Conservation (phyloP, 2,888 invertebrate species). For the Patella caerulea region DNA sequence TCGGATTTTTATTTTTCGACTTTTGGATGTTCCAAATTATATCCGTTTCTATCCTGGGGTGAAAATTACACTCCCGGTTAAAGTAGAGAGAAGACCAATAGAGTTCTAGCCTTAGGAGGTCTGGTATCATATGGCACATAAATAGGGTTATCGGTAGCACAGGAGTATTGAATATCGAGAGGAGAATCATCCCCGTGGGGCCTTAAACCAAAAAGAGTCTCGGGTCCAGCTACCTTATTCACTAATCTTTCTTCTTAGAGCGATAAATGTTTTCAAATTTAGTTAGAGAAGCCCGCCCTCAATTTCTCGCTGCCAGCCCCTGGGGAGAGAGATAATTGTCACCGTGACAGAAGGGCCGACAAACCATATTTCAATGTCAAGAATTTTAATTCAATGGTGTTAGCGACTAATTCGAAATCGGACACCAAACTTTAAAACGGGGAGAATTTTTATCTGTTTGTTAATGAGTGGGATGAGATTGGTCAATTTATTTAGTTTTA, state of each 20-base stretch:
- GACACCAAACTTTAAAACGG: not conserved
- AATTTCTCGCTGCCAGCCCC: constrained; percentile 8
- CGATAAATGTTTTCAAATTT: constrained; percentile 12
- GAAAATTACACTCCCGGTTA: constrained; percentile 6
- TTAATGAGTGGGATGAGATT: not conserved
- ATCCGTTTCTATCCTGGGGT: not conserved
- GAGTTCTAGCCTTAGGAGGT: not conserved
- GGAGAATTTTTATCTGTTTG: not conserved
- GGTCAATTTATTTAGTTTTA: not conserved
- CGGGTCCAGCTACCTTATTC: constrained; percentile 2
- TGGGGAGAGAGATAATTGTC: constrained; percentile 6
- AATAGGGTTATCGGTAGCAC: not conserved
- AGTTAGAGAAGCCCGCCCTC: not conserved
- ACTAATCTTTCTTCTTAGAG: constrained; percentile 11
- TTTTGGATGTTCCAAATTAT: constrained; percentile 3
- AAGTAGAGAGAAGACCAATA: not conserved
- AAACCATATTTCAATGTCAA: constrained; percentile 13
- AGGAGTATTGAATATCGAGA: not conserved
- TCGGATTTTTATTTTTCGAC: not conserved
- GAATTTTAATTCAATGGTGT: constrained; percentile 9
- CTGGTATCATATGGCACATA: constrained; percentile 2
- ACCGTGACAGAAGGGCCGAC: constrained; percentile 9
- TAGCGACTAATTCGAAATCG: constrained; percentile 6
- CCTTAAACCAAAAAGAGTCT: constrained; percentile 3
- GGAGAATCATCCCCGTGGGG: constrained; percentile 8